These are phyloP conservation scores for Sylvilagus bachmani DNA, from an alignment of 2,113 vertebrate species.

Conservation along the genomic window DNA sequence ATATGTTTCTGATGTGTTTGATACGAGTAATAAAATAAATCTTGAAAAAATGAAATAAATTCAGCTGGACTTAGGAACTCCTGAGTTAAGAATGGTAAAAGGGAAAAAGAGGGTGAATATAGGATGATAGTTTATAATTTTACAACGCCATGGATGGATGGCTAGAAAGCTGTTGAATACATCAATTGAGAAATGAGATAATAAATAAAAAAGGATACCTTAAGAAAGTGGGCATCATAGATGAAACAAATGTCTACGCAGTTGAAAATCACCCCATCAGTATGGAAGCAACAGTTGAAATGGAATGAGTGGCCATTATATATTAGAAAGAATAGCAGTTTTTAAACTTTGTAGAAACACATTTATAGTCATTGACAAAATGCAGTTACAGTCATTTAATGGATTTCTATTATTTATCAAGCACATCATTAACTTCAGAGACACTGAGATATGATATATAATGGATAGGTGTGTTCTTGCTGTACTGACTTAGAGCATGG, in stretches of 20 bases:
- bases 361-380: neutral
- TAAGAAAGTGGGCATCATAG: neutral
- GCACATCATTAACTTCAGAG: neutral
- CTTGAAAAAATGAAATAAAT: neutral
- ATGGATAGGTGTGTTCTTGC: neutral
- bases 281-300: neutral
- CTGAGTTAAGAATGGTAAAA: neutral
- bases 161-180: too few relatives aligned
- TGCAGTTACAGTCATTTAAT: neutral
- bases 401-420: neutral
- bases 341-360: neutral
- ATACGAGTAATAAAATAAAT: too few relatives aligned
- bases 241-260: neutral
- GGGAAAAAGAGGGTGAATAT: neutral
- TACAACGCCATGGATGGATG: neutral
- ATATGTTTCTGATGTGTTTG: too few relatives aligned
- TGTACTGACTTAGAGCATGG: neutral
- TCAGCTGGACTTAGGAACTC: neutral
- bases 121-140: neutral
- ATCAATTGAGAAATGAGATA: neutral
- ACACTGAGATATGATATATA: neutral
- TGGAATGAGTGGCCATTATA: neutral
- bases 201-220: neutral
- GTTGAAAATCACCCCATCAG: neutral
- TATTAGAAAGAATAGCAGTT: neutral